A percentile compares a stretch with the other conserved stretches of the same genome.
Conservation (phyloP, 2,888 invertebrate species). For the Cerastis leucographa region DNA sequence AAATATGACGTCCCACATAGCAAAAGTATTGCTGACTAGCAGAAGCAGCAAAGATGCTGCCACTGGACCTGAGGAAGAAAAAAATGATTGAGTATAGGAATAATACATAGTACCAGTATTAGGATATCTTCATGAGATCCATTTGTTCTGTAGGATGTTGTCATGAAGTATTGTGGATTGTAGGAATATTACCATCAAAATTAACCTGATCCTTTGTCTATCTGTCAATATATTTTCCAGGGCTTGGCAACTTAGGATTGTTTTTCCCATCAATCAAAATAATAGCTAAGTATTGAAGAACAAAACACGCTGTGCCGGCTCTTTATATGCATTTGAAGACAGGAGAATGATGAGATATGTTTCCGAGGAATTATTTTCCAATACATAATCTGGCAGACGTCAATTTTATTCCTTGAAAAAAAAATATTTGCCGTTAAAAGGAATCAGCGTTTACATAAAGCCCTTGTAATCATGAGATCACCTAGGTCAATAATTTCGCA, state of each 20-base stretch:
- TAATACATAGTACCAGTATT: too few species aligned
- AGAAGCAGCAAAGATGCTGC: slow-evolving; percentile 77
- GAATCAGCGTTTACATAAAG: background rate
- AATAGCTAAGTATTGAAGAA: background rate
- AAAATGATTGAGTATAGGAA: slow-evolving; percentile 57
- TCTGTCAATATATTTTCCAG: background rate
- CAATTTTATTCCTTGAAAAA: background rate
- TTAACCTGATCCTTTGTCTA: background rate
- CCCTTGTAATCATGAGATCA: background rate
- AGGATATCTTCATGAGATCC: too few species aligned
- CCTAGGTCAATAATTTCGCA: background rate
- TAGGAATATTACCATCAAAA: background rate
- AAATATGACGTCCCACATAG: slow-evolving; percentile 67
- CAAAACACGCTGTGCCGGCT: background rate
- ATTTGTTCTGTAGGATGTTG: background rate
- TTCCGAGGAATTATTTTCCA: background rate
- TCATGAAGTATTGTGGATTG: background rate
- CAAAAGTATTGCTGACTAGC: slow-evolving; percentile 71
- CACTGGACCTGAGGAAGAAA: slow-evolving; percentile 75
- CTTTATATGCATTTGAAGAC: background rate
- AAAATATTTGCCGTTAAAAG: background rate
- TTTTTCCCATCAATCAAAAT: background rate
- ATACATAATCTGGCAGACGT: background rate
- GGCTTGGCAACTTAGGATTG: background rate
- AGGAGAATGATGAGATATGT: background rate